Evolutionary conservation across 2,797 vertebrate genomes (phyloP), one percentile per base, ranked within the genome.

Genomic region (Eptatretus atami): DNA sequence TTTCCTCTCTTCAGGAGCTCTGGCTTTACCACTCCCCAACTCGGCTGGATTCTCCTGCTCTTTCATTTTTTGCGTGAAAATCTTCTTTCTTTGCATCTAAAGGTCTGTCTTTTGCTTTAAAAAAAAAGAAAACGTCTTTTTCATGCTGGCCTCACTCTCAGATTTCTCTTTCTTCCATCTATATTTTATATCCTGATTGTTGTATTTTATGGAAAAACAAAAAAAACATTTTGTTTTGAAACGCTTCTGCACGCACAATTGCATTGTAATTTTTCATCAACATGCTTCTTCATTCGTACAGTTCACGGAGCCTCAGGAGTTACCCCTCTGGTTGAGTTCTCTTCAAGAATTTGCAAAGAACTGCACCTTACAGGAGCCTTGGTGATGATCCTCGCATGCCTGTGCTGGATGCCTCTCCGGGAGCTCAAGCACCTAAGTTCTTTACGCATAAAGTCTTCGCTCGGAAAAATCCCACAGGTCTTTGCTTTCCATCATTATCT

Each of bases 11-110:
- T 64, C 77, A 79, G 67, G 92, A 96, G 70, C 77, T 98, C 75
- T 98, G 90, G 92, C 79, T 98, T 11, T 98, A 98, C 72, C 87
- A 98, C 74, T 96, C 92, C 0, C 88, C 88, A 0, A 90, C 92
- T 70, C 93, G 83, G 75, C 96, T 98, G 1, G 90, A 98, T 73
- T 86, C 87, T 13, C 87, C 92, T 0, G 92, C 90, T 1, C 77
- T 98, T 69, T 86, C 92, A 54, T 96, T 96, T 72, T n/a, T 70
- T 98, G 70, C 78, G 90, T 1, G 90, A 98, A 72, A 85, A 94
- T 68, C 73, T 98, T 65, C 85, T 86, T 71, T 92, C 92, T 0
- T 73, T 98, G 70, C 92, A 98, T 72, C 90, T 98, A 71, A 96
- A 96, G 72, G 95, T 98, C 77, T 94, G 87, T 44, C 31, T 44